phyloP scores from a whole-genome alignment of 2,888 invertebrate species.

The Xanthia icteritia region DNA sequence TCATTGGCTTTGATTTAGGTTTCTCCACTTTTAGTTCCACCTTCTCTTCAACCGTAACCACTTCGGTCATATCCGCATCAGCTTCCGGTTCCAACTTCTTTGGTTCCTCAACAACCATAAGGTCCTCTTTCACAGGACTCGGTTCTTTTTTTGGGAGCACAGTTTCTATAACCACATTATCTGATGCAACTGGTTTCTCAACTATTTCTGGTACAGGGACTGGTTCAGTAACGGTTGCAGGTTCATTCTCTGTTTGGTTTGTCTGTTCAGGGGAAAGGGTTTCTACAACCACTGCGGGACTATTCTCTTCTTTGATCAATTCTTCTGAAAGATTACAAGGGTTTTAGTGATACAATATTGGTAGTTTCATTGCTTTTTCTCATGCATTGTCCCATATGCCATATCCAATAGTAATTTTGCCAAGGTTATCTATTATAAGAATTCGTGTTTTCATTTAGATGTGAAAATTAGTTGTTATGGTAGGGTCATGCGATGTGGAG shows the following conservation, averaged over 20 bases:
- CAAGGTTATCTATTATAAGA: neutral
- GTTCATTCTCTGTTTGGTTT: constrained; percentile 54
- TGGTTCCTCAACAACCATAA: constrained; percentile 66
- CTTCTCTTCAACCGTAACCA: constrained; percentile 74
- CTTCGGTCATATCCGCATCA: constrained; percentile 81
- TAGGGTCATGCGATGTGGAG: too few relatives aligned
- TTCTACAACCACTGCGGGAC: constrained; percentile 52
- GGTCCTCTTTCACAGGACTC: constrained; percentile 70
- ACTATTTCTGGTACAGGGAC: constrained; percentile 59
- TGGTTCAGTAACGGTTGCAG: constrained; percentile 55
- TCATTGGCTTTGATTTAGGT: constrained; percentile 77
- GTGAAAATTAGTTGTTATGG: neutral
- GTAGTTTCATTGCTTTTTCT: neutral
- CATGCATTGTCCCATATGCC: neutral
- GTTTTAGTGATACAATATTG: constrained; percentile 19
- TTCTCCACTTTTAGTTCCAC: constrained; percentile 75
- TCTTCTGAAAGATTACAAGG: constrained; percentile 72
- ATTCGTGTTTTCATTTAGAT: neutral
- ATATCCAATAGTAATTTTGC: neutral
- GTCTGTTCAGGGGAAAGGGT: constrained; percentile 52
- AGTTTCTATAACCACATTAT: constrained; percentile 55
- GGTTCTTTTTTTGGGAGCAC: constrained; percentile 65
- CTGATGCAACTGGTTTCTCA: constrained; percentile 59
- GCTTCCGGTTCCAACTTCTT: constrained; percentile 63
- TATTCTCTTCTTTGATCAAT: constrained; percentile 61